Evolutionary conservation across 2,888 invertebrate species (phyloP).

Genomic region (Ptycholaimellus sp.): DNA sequence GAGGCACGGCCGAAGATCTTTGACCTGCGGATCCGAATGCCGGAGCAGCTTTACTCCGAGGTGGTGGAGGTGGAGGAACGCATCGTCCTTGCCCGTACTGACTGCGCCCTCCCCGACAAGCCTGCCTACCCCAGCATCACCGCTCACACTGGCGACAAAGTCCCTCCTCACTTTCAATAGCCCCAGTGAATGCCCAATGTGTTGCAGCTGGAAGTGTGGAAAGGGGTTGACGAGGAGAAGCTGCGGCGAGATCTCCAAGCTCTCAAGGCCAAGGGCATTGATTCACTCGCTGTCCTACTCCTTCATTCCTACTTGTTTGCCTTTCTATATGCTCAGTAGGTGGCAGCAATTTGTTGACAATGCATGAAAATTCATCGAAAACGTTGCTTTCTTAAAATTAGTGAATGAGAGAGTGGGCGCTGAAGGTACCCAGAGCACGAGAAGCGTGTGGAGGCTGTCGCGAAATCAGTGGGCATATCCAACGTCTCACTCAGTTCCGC

Average conservation of each 20-base stretch:
- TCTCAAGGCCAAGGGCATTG: constrained; percentile 49
- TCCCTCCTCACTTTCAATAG: constrained; percentile 9
- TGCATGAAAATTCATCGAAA: not conserved
- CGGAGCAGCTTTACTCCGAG: constrained; percentile 59
- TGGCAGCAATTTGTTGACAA: not conserved
- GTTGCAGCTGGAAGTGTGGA: not conserved
- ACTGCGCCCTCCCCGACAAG: constrained; percentile 37
- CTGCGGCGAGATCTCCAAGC: constrained; percentile 40
- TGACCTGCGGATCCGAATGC: constrained; percentile 40
- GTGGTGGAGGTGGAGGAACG: constrained; percentile 75
- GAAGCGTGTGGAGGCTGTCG: constrained; percentile 50
- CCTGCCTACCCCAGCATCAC: constrained; percentile 11
- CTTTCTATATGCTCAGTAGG: not conserved
- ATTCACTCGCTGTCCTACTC: constrained; percentile 65
- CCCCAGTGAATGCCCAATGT: constrained; percentile 2
- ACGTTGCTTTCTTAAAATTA: no score
- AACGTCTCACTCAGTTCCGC: constrained; percentile 74
- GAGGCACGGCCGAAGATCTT: constrained; percentile 82
- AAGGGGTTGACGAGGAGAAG: constrained; percentile 33
- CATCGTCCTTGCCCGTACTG: constrained; percentile 47
- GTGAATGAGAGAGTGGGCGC: not conserved
- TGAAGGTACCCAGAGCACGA: constrained; percentile 54
- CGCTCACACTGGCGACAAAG: constrained; percentile 26
- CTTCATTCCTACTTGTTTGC: constrained; percentile 66
- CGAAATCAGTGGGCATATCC: constrained; percentile 49